Conservation (phyloP, 2,113 vertebrate species). For the Ivindomyrus marchei region DNA sequence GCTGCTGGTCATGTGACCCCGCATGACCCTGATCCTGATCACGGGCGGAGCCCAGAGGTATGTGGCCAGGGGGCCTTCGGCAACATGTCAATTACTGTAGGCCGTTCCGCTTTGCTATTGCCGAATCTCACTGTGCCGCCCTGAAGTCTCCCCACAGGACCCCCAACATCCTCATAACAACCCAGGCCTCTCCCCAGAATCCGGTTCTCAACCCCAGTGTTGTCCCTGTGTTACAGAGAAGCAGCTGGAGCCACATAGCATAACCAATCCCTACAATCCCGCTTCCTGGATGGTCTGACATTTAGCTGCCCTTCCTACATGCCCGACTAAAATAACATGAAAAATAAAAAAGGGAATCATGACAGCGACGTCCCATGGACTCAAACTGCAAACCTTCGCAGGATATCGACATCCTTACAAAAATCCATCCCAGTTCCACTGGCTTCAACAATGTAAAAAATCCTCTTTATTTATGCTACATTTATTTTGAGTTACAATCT, state of each 20-base stretch:
- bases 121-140: not conserved
- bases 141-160: not conserved
- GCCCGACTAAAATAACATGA: not conserved
- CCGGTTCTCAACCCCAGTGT: not conserved
- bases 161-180: not conserved
- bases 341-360: not conserved
- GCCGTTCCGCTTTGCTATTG: not conserved
- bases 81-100: not conserved
- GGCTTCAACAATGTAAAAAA: not conserved
- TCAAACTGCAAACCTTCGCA: not conserved
- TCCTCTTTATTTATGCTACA: not conserved
- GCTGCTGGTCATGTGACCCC: not conserved
- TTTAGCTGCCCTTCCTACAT: not conserved
- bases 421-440: not conserved
- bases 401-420: not conserved
- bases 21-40: not conserved
- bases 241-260: not conserved
- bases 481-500: not conserved
- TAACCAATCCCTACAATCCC: not conserved
- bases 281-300: not conserved
- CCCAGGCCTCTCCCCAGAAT: not conserved
- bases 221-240: not conserved
- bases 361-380: not conserved
- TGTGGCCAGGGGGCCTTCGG: not conserved
- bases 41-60: not conserved